Conservation (phyloP, 2,113 vertebrate species). For the Proterorhinus semilunaris region DNA sequence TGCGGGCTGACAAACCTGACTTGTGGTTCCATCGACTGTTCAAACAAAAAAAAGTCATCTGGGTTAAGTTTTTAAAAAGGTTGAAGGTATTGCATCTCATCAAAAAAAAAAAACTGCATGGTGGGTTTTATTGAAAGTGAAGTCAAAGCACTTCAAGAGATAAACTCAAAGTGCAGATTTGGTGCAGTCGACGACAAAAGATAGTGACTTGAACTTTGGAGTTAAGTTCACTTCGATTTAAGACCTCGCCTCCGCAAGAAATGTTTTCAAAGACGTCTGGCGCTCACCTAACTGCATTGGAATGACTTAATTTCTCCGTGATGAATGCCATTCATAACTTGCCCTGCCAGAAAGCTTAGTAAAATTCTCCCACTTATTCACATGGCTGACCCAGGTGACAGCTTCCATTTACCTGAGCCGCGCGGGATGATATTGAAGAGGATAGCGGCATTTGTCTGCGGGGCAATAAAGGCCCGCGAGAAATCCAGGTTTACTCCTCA, state of each 20-base stretch:
- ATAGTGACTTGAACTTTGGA: background rate
- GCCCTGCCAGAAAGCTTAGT: slow-evolving; percentile 9
- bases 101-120: too few species aligned
- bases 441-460: slow-evolving; percentile 31
- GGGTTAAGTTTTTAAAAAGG: background rate
- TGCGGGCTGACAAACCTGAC: too few species aligned
- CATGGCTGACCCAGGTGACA: slow-evolving; percentile 11
- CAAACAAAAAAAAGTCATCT: background rate
- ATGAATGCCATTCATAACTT: slow-evolving; percentile 10
- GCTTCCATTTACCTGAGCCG: slow-evolving; percentile 28
- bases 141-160: background rate
- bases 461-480: slow-evolving; percentile 30
- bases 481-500: slow-evolving; percentile 27
- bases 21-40: background rate
- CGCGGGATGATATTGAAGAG: background rate
- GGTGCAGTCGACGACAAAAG: background rate
- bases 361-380: background rate
- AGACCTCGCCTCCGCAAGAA: background rate
- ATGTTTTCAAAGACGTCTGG: background rate
- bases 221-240: slow-evolving; percentile 1
- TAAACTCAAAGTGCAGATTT: background rate
- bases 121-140: too few species aligned
- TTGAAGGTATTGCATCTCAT: too few species aligned
- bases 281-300: background rate
- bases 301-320: slow-evolving; percentile 26